Evolutionary conservation across 2,888 invertebrate genomes (phyloP), one percentile per base, ranked within the genome.

Genomic region (Nycteola revayana): DNA sequence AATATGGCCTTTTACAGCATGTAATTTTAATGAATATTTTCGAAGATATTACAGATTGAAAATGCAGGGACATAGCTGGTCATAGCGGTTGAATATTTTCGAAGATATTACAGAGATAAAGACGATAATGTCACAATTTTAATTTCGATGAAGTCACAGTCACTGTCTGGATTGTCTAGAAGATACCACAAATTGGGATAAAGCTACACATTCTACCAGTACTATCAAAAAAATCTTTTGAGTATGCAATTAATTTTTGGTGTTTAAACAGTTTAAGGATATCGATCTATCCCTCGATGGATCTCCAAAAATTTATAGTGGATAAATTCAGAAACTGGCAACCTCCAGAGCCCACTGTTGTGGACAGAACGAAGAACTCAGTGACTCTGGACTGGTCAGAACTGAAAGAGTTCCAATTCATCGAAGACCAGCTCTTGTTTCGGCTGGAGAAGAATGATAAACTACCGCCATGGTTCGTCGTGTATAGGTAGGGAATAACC

Each of bases 381-480:
- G 55, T 88, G 7, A 71, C 70, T 0, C 46, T 87, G 25, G 33
- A 50, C 32, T 84, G 79, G 77, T 33, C 25, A 3, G 49, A 55
- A 10, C 41, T 49, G 0, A 64, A 64, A 1, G 61, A 57, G 0
- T 83, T 77, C 35, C 38, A 38, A 0, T 81, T 81, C 45, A 52
- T 84, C 0, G 28, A 33, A 0, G 57, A 65, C 0, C 54, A 63
- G 10, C 50, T 87, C 10, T 32, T 88, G 1, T 87, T 71, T 34
- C 55, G 56, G n/a, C 28, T 89, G 1, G 77, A 88, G 55, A 77
- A 71, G 42, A 74, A 76, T 18, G 71, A 82, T 18, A 84, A 85
- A 49, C 60, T 86, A 3, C 87, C 87, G 0, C 65, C 73, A 0
- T 89, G 89, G 89, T 46, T 67, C 0, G 54, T 72, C 0, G 80